Base-by-base conservation (phyloP, 2,797 vertebrate genomes). In the Morelia viridis region DNA sequence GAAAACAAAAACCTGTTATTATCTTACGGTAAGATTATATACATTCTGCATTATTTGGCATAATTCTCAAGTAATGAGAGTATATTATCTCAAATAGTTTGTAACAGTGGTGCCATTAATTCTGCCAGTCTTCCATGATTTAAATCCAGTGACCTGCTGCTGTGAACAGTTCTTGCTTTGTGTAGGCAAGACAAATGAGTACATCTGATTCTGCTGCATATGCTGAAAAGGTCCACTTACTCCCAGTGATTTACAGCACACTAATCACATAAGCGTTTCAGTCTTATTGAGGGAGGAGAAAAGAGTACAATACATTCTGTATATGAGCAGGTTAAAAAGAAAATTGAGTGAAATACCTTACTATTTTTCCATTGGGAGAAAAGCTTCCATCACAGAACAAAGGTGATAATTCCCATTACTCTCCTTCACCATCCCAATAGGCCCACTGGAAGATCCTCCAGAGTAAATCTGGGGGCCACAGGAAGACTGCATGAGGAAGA, bases 281-380 rank as follows among this genome's bases (percentile, higher is more conserved):
- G 94, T 94, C 94, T 92, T 68, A 84, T 93, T 87, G 85, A 58
- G 6, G 35, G 85, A 71, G 89, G 4, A 0, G 4, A 65, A 90
- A 71, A 91, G 5, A 0, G 0, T 92, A 91, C 92, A 89, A 86
- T 90, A 91, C 86, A 90, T 93, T 94, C 95, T 92, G 92, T 90
- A 24, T 91, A 12, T 28, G 87, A 90, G 91, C 91, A 19, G 76
- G 68, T 62, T 65, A 64, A 90, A 64, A 87, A 57, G 58, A 90
- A 90, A 28, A 91, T 91, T 24, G 24, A 80, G 41, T 80, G 76
- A 46, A 80, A 80, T 46, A 22, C 35, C 76, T 11, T 80, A 80
- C 76, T 80, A 41, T 80, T 80, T 46, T 46, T 80, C 41, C 35
- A 24, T 22, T 80, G 19, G 41, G 19, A 80, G 76, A 80, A 80